Base-by-base conservation (phyloP, 2,888 invertebrate species). In the Troglohyphantes excavatus region DNA sequence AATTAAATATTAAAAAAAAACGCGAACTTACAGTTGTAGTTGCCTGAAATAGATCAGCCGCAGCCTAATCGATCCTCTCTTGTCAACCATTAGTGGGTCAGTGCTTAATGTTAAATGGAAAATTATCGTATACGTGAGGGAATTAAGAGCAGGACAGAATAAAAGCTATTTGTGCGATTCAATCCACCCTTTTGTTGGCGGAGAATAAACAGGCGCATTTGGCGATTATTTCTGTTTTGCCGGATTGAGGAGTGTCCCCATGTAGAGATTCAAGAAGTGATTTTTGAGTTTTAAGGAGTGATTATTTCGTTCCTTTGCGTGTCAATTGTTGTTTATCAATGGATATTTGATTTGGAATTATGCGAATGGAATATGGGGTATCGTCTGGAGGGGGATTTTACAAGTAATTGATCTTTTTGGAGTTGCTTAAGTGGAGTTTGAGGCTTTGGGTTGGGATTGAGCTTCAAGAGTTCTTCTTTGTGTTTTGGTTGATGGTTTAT, bases 61-160 rank as follows among this genome's bases (percentile, higher is more conserved):
- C 73, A 11, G 29, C 73, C 61, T 43, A 26, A 78, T 78, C 43
- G 46, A 46, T 43, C 43, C 7, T 21, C 33, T 11, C 23, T n/a
- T 29, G 39, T 0, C n/a, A 23, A 26, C 65, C 78, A 78, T 78
- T 78, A 78, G 43, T n/a, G 27, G 78, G 65, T 43, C 78, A 78
- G 65, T 63, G 43, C 63, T 78, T 39, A 78, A 78, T 65, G 65
- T 78, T 78, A 65, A 78, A 78, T 65, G 65, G 65, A 43, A 65
- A 78, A 78, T 78, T 78, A 65, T 46, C 23, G 39, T 39, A 78
- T 78, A 65, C 29, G 43, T 39, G 26, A 78, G 65, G 65, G 65
- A 78, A 78, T 78, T 78, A 43, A 13, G 63, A n/a, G 21, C 63
- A 23, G 7, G 61, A 76, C 17, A 53, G 17, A 53, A 1, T 2